phyloP scores from a whole-genome alignment of 2,113 vertebrate species.

The Ornithorhynchus anatinus region DNA sequence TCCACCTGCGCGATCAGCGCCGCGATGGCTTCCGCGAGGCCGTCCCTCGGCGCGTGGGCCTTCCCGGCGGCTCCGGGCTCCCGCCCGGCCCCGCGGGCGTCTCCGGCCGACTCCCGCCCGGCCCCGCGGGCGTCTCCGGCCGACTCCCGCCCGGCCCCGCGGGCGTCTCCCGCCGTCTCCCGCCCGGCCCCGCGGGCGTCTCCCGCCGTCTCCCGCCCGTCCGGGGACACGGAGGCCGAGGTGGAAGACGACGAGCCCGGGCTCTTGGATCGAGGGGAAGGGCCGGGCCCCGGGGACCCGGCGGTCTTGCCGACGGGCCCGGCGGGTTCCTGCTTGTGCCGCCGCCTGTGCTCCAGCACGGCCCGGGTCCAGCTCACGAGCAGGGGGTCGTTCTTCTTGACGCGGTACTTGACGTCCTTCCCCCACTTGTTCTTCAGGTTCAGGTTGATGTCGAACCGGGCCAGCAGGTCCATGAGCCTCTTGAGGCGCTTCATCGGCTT shows the following conservation, averaged over 20 bases:
- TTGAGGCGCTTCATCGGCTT: conserved; percentile 60
- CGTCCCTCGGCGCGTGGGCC: conserved; percentile 57
- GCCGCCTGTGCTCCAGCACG: conserved; percentile 46
- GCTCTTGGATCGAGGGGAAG: conserved; percentile 47
- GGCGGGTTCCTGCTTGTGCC: conserved; percentile 42
- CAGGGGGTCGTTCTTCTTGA: conserved; percentile 71
- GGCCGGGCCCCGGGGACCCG: background rate
- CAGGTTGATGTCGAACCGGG: conserved; percentile 73
- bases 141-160: conserved; percentile 42
- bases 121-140: too few relatives aligned
- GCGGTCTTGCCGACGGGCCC: conserved; percentile 16
- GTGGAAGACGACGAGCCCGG: conserved; percentile 1
- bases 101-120: conserved; percentile 14
- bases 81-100: background rate
- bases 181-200: background rate
- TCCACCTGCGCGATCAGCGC: conserved; percentile 65
- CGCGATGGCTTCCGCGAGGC: conserved; percentile 63
- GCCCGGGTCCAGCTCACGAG: conserved; percentile 71
- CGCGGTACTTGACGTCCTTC: conserved; percentile 65
- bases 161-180: conserved; percentile 39
- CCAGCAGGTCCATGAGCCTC: conserved; percentile 64
- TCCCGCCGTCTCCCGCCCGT: background rate
- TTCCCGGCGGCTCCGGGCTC: conserved; percentile 20
- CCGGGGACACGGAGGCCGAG: background rate
- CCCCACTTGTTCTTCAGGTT: conserved; percentile 76